A percentile compares a stretch with the other conserved stretches of the same genome.
These are phyloP conservation scores for Neodiprion fabricii DNA, from an alignment of 1,140 invertebrate species.

Conservation along the genomic window DNA sequence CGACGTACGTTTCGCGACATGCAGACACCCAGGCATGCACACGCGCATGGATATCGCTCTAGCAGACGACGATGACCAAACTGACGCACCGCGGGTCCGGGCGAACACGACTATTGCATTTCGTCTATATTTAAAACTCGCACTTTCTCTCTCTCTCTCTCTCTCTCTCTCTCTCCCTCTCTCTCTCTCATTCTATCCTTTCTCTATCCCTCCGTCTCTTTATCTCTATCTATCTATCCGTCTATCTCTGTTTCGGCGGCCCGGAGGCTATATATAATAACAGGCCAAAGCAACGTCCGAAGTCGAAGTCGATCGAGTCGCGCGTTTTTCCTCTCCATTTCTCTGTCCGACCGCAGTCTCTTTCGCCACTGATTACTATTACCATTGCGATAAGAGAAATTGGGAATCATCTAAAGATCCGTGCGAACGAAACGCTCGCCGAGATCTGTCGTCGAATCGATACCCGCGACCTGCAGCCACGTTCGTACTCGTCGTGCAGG, in stretches of 20 bases:
- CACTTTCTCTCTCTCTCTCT: conserved; percentile 35
- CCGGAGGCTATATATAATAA: conserved; percentile 53
- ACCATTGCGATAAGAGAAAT: too few relatives aligned
- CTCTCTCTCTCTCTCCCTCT: background rate
- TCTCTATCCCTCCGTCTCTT: conserved; percentile 23
- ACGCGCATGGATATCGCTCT: background rate
- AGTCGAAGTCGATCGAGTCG: conserved; percentile 17
- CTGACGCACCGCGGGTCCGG: background rate
- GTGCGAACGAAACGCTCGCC: background rate
- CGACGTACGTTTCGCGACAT: background rate
- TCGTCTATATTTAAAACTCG: conserved; percentile 54
- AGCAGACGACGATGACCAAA: background rate
- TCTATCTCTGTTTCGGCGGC: conserved; percentile 23
- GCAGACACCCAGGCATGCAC: background rate
- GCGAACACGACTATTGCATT: conserved; percentile 40
- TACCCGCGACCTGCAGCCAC: background rate
- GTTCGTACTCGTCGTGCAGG: background rate
- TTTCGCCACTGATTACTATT: background rate
- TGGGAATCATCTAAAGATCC: too few relatives aligned
- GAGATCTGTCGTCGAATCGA: background rate
- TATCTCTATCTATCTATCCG: too few relatives aligned
- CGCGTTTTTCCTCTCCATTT: background rate
- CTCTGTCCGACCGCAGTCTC: conserved; percentile 10
- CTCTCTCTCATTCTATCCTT: conserved; percentile 8
- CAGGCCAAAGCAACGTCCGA: conserved; percentile 35